phyloP scores from a whole-genome alignment of 2,888 invertebrate species.

The Liodrosophila aerea region DNA sequence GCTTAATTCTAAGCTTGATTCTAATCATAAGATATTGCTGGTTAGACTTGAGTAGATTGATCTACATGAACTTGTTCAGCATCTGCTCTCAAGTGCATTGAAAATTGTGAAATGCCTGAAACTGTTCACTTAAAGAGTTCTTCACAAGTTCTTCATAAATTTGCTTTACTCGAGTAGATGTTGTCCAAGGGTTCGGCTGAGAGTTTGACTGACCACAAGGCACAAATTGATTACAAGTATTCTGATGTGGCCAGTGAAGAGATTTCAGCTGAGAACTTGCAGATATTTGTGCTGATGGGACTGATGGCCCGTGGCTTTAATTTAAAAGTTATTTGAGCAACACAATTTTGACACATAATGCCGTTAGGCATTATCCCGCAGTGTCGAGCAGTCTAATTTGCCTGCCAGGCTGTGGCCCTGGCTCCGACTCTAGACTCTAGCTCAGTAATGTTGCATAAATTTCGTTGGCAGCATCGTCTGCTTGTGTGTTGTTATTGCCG shows the following conservation, averaged over 20 bases:
- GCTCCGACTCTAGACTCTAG: background rate
- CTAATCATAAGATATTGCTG: background rate
- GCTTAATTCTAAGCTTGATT: too few species aligned
- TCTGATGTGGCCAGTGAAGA: constrained; percentile 48
- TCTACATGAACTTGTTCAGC: constrained; percentile 13
- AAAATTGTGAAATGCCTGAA: constrained; percentile 15
- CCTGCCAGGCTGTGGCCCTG: constrained; percentile 23
- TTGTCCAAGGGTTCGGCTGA: constrained; percentile 2
- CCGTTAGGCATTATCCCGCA: constrained; percentile 52
- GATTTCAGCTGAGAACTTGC: constrained; percentile 37
- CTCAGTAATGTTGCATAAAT: constrained; percentile 60
- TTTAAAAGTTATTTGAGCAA: constrained; percentile 74
- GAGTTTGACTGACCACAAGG: constrained; percentile 61
- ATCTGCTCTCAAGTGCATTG: constrained; percentile 13
- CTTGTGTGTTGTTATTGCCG: constrained; percentile 65
- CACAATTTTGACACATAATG: constrained; percentile 70
- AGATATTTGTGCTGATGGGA: constrained; percentile 34
- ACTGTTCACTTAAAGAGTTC: constrained; percentile 34
- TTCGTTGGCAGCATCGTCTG: constrained; percentile 38
- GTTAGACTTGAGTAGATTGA: background rate
- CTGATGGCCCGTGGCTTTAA: constrained; percentile 60
- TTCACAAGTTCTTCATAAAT: constrained; percentile 43
- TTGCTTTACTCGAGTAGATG: constrained; percentile 35
- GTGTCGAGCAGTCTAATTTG: constrained; percentile 64
- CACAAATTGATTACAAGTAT: constrained; percentile 73